phyloP scores from a whole-genome alignment of 2,113 vertebrate species.

The Ciconia stormi region DNA sequence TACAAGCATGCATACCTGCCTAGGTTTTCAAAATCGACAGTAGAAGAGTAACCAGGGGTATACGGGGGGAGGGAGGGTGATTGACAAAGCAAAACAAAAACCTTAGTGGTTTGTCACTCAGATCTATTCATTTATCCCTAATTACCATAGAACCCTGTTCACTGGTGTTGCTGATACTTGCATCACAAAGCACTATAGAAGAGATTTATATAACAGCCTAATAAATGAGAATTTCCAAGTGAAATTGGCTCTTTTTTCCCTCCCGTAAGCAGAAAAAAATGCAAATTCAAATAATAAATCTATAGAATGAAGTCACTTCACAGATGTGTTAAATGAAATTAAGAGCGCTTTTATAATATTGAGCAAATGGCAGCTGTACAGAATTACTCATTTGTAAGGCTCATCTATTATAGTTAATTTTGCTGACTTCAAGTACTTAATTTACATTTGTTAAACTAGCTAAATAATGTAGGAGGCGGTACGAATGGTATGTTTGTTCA shows the following conservation, averaged over 20 bases:
- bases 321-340: conserved; percentile 65
- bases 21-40: neutral
- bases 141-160: neutral
- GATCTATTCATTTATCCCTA: neutral
- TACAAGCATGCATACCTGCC: neutral
- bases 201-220: conserved; percentile 14
- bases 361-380: conserved; percentile 59
- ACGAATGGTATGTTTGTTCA: neutral
- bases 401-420: conserved; percentile 60
- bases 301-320: conserved; percentile 58
- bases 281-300: conserved; percentile 56
- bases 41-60: neutral
- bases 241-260: neutral
- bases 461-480: conserved; percentile 3
- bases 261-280: conserved; percentile 44
- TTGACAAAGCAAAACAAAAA: neutral
- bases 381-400: conserved; percentile 53
- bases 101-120: neutral
- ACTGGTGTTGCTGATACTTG: neutral
- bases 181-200: neutral
- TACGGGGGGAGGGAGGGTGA: neutral
- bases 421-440: conserved; percentile 63
- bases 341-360: conserved; percentile 46
- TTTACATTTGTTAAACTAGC: conserved; percentile 63
- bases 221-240: conserved; percentile 24